These are phyloP conservation scores for Nothura maculosa DNA, from an alignment of 2,797 vertebrate genomes.

Conservation along the genomic window DNA sequence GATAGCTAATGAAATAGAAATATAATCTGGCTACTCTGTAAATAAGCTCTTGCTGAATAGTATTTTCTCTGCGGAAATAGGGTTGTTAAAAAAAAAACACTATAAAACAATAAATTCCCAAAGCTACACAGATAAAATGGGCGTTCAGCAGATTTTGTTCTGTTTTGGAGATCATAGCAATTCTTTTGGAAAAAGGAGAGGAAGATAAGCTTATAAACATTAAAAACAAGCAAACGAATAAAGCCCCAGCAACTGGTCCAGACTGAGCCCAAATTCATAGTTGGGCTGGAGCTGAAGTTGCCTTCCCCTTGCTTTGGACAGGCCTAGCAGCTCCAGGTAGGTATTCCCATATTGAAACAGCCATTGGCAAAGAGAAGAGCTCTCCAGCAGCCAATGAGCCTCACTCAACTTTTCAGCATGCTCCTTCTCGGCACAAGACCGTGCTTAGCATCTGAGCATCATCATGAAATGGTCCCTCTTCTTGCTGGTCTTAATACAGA, in stretches of 20 bases:
- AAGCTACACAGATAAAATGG: accelerated
- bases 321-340: not conserved
- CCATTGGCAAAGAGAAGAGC: not conserved
- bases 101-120: not conserved
- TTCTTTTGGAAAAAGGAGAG: not conserved
- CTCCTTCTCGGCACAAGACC: not conserved
- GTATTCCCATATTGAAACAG: not conserved
- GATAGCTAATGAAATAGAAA: conserved; percentile 18
- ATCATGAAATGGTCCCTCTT: not conserved
- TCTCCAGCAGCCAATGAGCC: not conserved
- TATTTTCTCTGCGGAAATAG: not conserved
- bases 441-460: not conserved
- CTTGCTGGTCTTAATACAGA: not conserved
- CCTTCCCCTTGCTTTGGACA: not conserved
- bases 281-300: not conserved
- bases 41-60: not conserved
- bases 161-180: not conserved
- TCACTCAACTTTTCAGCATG: not conserved
- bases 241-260: accelerated
- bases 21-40: not conserved
- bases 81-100: not conserved
- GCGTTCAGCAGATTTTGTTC: not conserved
- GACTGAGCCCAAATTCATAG: not conserved
- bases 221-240: not conserved
- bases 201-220: not conserved